Evolutionary conservation across 2,113 vertebrate species (phyloP), one percentile per base, ranked within the genome.

Genomic region (Cathartes aura): DNA sequence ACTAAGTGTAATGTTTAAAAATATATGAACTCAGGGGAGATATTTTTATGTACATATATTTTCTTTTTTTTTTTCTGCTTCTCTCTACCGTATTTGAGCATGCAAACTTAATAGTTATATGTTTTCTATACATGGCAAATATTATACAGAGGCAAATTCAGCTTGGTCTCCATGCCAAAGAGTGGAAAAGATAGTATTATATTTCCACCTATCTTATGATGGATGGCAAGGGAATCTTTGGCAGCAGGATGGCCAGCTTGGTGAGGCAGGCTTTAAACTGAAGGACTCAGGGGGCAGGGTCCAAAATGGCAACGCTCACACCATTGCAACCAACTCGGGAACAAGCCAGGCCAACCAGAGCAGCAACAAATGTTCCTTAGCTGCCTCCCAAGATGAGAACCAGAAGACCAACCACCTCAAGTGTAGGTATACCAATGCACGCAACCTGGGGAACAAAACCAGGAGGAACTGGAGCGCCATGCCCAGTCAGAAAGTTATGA

Each of bases 1-100:
- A 78, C 87, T 85, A 95, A 97, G 76, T 78, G 73, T 96, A 83
- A 78, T 92, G 36, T 79, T 97, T 97, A 94, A 92, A 96, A 95
- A 92, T 86, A 91, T 83, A 92, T 82, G 13, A 97, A 96, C 82
- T 93, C 88, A 43, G 53, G 53, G 58, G 62, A 94, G 59, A 75
- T 82, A 59, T 52, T 53, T 83, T 96, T 78, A 95, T 26, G 66
- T 68, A 87, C 27, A 36, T 53, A 24, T 50, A 26, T 83, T 55
- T 67, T 75, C 32, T 21, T 48, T 8, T 42, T 72, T 87, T 80
- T 81, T 48, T 74, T 19, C 50, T 87, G 12, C 11, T 64, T 64
- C 4, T 70, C 6, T 72, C 11, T 86, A 76, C 24, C 64, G 17
- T 73, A 32, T 60, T 56, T 78, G 15, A 90, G 15, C 15, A 66